phyloP scores from a whole-genome alignment of 2,888 invertebrate genomes.

The Deilephila elpenor region DNA sequence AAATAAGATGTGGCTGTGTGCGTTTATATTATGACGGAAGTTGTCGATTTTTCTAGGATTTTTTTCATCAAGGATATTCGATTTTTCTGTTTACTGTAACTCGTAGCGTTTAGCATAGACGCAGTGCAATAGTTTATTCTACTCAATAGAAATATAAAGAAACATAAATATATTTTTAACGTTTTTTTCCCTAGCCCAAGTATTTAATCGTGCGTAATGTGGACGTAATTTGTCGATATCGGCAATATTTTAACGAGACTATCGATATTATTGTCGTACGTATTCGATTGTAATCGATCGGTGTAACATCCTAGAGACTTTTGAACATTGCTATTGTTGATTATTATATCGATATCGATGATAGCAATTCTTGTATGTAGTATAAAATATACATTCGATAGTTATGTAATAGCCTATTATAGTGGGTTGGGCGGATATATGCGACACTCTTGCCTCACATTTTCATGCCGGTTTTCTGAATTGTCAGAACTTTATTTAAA shows the following conservation, averaged over 20 bases:
- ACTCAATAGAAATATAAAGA: conserved; percentile 37
- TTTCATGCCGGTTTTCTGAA: neutral
- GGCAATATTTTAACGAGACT: conserved; percentile 36
- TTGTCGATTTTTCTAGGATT: conserved; percentile 58
- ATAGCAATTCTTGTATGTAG: conserved; percentile 12
- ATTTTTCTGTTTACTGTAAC: conserved; percentile 16
- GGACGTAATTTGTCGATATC: conserved; percentile 43
- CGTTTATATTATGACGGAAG: conserved; percentile 51
- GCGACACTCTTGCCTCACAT: conserved; percentile 20
- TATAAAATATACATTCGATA: conserved; percentile 43
- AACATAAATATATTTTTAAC: conserved; percentile 40
- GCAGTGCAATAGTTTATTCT: conserved; percentile 47
- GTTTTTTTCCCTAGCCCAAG: conserved; percentile 39
- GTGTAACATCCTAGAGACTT: conserved; percentile 11
- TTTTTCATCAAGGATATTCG: conserved; percentile 42
- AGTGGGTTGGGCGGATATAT: conserved; percentile 33
- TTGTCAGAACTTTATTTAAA: neutral
- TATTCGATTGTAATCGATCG: conserved; percentile 15
- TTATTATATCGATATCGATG: conserved; percentile 13
- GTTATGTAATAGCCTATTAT: conserved; percentile 41
- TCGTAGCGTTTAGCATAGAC: conserved; percentile 30
- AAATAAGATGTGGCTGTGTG: conserved; percentile 77
- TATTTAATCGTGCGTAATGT: conserved; percentile 36
- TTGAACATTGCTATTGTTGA: conserved; percentile 14
- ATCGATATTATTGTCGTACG: conserved; percentile 15